These are phyloP conservation scores for Octonoba sinensis DNA, from an alignment of 2,888 invertebrate genomes.

Conservation along the genomic window DNA sequence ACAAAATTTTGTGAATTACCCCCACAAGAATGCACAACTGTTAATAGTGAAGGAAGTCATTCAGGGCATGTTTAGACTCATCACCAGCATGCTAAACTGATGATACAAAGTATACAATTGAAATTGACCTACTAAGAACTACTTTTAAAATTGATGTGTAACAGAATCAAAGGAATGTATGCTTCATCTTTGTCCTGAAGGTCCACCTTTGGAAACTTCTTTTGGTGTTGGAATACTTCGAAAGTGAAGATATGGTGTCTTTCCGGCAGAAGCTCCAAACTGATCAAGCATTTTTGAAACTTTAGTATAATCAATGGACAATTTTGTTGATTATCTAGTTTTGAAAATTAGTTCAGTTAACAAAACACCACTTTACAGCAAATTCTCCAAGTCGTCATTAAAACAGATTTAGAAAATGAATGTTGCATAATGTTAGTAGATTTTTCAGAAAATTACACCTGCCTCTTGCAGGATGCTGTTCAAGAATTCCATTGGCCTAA, in stretches of 20 bases:
- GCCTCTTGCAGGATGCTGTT: slow-evolving; percentile 66
- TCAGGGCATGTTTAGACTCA: too few relatives aligned
- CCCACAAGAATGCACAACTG: too few relatives aligned
- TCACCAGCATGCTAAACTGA: too few relatives aligned
- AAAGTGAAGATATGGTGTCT: neutral
- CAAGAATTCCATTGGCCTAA: slow-evolving; percentile 66
- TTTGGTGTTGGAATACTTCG: too few relatives aligned
- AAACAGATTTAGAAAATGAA: neutral
- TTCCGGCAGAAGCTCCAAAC: slow-evolving; percentile 1
- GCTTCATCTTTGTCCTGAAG: too few relatives aligned
- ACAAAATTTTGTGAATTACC: too few relatives aligned
- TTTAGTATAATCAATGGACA: neutral
- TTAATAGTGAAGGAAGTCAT: too few relatives aligned
- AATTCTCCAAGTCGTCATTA: slow-evolving; percentile 1
- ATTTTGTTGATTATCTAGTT: neutral
- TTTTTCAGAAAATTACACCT: slow-evolving; percentile 66
- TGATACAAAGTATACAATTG: too few relatives aligned
- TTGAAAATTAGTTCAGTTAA: neutral
- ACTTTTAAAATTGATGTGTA: too few relatives aligned
- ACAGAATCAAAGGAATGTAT: too few relatives aligned
- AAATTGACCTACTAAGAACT: too few relatives aligned
- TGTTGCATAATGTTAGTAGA: slow-evolving; percentile 62
- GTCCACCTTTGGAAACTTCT: too few relatives aligned
- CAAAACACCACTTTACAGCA: neutral
- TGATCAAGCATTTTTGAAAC: slow-evolving; percentile 5